Evolutionary conservation across 2,888 invertebrate genomes (phyloP), one percentile per base, ranked within the genome.

Genomic region (Chrysina gloriosa): DNA sequence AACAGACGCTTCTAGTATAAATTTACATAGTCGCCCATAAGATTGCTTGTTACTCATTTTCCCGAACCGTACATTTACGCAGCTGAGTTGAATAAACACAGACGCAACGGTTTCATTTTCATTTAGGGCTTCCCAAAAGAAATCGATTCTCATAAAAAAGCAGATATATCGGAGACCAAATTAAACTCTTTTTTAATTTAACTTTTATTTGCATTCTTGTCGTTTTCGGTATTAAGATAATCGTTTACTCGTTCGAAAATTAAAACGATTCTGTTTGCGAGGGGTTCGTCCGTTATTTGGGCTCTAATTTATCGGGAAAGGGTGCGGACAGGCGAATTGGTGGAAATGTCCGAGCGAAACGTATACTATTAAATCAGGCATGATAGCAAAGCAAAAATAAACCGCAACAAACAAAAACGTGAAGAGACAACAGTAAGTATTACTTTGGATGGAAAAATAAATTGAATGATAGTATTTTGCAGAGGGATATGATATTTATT

Each of bases 111-210:
- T 39, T 25, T 39, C 21, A 39, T 39, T 36, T 36, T 7, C 39
- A 39, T 9, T 23, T 39, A 4, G 1, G 1, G 14, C 7, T 34
- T n/a, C 25, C n/a, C 7, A 25, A 58, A 56, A 27, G 7, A 58
- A 39, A 58, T 58, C 42, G 39, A 39, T 58, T 58, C 7, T 5
- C 39, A 39, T 58, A 14, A 25, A 39, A 58, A 39, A n/a, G 23
- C 39, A 3, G 39, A 58, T 58, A 58, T 58, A 58, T 39, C 39
- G 3, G 58, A 7, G 39, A 16, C 39, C 42, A 23, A 58, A 58
- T 58, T 58, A 58, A 39, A 25, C 58, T 39, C 58, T 11, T 58
- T 58, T 58, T 58, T 58, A 36, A 58, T 58, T 58, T 58, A 58
- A 58, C 58, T 25, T 58, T 39, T 39, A 58, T 58, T 58, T 58